Conservation (phyloP, 2,113 vertebrate genomes). For the Callorhinus ursinus region DNA sequence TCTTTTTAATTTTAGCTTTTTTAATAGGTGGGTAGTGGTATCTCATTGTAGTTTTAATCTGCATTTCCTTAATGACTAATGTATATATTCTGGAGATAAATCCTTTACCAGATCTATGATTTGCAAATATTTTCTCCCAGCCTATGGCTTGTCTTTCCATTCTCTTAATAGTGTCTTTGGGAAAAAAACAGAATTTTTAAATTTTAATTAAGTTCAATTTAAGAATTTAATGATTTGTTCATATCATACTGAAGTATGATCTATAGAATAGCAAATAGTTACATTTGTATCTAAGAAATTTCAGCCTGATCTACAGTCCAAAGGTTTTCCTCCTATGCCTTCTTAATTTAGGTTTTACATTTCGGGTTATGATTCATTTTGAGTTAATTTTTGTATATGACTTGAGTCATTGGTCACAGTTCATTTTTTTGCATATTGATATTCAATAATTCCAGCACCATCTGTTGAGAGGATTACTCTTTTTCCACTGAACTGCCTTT, state of each 20-base stretch:
- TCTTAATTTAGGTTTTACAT: background rate
- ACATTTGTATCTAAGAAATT: background rate
- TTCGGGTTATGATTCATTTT: background rate
- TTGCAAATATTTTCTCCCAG: background rate
- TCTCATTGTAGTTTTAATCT: background rate
- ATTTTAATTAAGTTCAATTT: background rate
- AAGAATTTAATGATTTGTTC: background rate
- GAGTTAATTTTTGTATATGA: background rate
- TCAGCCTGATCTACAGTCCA: background rate
- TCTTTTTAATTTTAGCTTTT: background rate
- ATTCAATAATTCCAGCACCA: background rate
- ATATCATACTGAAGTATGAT: background rate
- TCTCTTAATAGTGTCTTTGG: background rate
- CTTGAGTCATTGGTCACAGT: background rate
- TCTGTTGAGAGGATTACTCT: background rate
- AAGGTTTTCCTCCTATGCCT: background rate
- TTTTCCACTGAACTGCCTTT: background rate
- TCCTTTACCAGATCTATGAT: background rate
- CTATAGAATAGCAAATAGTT: background rate
- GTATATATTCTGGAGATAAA: background rate
- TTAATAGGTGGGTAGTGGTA: no score
- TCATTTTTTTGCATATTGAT: background rate
- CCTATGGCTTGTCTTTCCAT: background rate
- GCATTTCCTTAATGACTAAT: conserved; percentile 5
- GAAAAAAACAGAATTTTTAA: background rate